Evolutionary conservation across 2,797 vertebrate genomes (phyloP), one percentile per base, ranked within the genome.

Genomic region (Merluccius polli): DNA sequence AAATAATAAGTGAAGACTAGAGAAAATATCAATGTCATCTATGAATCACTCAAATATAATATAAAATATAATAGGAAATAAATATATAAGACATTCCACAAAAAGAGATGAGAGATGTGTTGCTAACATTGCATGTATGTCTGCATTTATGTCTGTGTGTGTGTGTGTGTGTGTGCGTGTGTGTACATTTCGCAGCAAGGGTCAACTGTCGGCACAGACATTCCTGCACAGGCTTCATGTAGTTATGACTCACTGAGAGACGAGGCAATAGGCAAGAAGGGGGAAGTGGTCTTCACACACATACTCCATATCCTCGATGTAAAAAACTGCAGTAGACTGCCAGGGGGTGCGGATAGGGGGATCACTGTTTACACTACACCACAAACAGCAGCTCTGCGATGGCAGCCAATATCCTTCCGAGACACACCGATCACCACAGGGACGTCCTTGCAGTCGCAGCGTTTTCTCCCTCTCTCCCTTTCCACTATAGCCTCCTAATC

Each of bases 331-430:
- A 77, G 27, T 78, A 86, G 84, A 87, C 74, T 81, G 81, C 70
- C 70, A 52, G 77, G 73, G 77, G 77, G 65, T 6, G 38, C 16
- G 44, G 16, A 16, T 12, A 65, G 72, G 78, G 73, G 81, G 81
- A 84, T 87, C 83, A 84, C 75, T 83, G 85, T 89, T 89, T 85
- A 89, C 85, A 84, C 85, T 87, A 13, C 13, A 16, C 44, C 13
- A 48, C 44, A n/a, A n/a, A n/a, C n/a, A n/a, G n/a, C n/a, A n/a
- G 33, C 71, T 81, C 73, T 80, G 80, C 70, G 76, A 86, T 27
- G 75, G 85, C 83, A 83, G 78, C 86, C 78, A 87, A 82, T 80
- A 87, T 82, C 85, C 77, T 82, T 86, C 84, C 83, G 78, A 70
- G 81, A 83, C 83, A 77, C 74, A 84, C 76, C 79, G 68, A 73